These are phyloP conservation scores for Eudasyphora cyanicolor DNA, from an alignment of 2,888 invertebrate species.

Conservation along the genomic window DNA sequence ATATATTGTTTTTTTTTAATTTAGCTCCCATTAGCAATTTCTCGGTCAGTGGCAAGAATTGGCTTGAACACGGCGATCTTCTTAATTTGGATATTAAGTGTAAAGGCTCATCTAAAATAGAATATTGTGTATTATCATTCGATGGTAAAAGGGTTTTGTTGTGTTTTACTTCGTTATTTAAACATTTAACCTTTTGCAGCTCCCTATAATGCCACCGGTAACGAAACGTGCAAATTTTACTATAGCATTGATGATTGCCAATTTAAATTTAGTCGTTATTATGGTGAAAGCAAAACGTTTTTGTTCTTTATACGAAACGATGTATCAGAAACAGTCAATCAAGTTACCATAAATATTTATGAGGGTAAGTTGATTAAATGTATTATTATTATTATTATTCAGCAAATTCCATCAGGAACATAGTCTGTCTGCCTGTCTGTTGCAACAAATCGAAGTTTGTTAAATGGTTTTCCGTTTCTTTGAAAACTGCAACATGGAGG, in stretches of 20 bases:
- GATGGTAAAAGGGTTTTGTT: constrained; percentile 79
- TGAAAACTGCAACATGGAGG: too few relatives aligned
- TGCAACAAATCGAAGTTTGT: too few relatives aligned
- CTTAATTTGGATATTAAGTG: constrained; percentile 87
- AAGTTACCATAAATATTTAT: constrained; percentile 90
- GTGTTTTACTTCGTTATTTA: neutral
- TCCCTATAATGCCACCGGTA: constrained; percentile 85
- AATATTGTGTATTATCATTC: constrained; percentile 85
- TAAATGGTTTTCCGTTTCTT: too few relatives aligned
- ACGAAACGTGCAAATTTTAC: constrained; percentile 85
- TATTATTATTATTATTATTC: neutral
- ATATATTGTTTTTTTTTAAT: constrained; percentile 62
- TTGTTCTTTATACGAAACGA: constrained; percentile 89
- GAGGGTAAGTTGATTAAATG: constrained; percentile 83
- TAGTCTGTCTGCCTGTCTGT: too few relatives aligned
- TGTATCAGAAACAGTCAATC: constrained; percentile 85
- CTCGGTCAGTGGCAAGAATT: constrained; percentile 87
- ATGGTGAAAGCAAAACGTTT: constrained; percentile 87
- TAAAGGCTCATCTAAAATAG: constrained; percentile 87
- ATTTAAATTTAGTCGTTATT: constrained; percentile 86
- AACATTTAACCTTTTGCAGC: constrained; percentile 67
- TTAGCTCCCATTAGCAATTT: constrained; percentile 87
- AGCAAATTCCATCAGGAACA: too few relatives aligned
- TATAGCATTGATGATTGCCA: constrained; percentile 81
- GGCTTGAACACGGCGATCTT: constrained; percentile 91